phyloP scores from a whole-genome alignment of 1,140 invertebrate species.

The Lasaia peninsularis region DNA sequence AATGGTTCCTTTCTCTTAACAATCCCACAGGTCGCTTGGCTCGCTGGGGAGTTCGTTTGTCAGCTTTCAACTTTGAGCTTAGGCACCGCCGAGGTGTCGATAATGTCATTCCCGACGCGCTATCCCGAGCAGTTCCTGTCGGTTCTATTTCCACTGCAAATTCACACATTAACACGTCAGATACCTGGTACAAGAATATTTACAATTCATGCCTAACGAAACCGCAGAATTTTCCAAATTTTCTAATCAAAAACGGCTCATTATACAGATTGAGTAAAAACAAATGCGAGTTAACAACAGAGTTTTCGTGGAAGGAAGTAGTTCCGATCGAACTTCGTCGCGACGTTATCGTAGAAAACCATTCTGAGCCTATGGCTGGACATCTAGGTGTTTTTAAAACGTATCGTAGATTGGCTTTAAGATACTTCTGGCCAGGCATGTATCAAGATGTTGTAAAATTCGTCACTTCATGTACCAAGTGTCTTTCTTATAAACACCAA shows the following conservation, averaged over 20 bases:
- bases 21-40: conserved; percentile 38
- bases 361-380: not conserved
- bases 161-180: not conserved
- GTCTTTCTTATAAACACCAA: conserved; percentile 26
- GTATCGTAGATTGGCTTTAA: conserved; percentile 17
- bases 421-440: conserved; percentile 34
- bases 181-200: conserved; percentile 30
- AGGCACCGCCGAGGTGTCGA: conserved; percentile 41
- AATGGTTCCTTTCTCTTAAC: conserved; percentile 47
- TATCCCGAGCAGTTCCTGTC: conserved; percentile 27
- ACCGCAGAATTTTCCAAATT: conserved; percentile 17
- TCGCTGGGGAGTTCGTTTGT: conserved; percentile 37
- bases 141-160: not conserved
- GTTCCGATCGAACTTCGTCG: conserved; percentile 5
- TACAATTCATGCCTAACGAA: conserved; percentile 25
- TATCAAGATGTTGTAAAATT: conserved; percentile 29
- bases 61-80: conserved; percentile 39
- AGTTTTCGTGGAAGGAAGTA: conserved; percentile 35
- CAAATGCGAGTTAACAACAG: conserved; percentile 19
- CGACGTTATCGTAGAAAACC: too few species aligned
- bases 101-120: conserved; percentile 37
- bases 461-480: conserved; percentile 24
- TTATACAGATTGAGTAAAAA: conserved; percentile 27
- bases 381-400: conserved; percentile 46
- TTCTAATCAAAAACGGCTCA: conserved; percentile 18